phyloP scores from a whole-genome alignment of 2,113 vertebrate genomes.

The Upupa epops region DNA sequence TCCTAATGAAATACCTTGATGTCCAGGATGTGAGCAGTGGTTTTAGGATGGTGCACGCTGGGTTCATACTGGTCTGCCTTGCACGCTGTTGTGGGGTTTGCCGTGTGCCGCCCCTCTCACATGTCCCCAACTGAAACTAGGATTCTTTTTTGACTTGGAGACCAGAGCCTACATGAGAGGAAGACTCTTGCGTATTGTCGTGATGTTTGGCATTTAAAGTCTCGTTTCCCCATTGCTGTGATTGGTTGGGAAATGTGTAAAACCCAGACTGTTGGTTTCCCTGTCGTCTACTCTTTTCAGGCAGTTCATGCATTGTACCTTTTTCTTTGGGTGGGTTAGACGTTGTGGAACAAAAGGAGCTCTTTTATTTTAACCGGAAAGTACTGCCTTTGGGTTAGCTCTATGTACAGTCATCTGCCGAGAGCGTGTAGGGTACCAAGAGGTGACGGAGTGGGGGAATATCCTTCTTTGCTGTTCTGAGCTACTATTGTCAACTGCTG shows the following conservation, averaged over 20 bases:
- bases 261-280: conserved; percentile 42
- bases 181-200: conserved; percentile 20
- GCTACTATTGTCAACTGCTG: conserved; percentile 86
- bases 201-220: conserved; percentile 61
- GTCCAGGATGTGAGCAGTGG: not conserved
- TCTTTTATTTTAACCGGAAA: conserved; percentile 48
- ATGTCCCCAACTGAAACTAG: not conserved
- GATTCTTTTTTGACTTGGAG: not conserved
- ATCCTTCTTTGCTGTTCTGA: conserved; percentile 78
- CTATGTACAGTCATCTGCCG: conserved; percentile 52
- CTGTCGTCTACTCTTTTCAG: conserved; percentile 58
- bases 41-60: not conserved
- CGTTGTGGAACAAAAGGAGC: conserved; percentile 65
- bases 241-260: conserved; percentile 69
- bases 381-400: conserved; percentile 64
- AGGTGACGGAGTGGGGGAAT: conserved; percentile 68
- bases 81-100: not conserved
- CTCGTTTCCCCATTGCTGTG: conserved; percentile 67
- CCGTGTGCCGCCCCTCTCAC: not conserved
- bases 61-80: conserved; percentile 12
- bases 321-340: conserved; percentile 54
- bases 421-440: conserved; percentile 70
- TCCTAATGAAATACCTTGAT: not conserved
- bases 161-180: not conserved
- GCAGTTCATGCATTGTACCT: conserved; percentile 56